Percentiles rank a stretch among this genome's conserved stretches.
Evolutionary conservation across 2,113 vertebrate genomes (phyloP).

Genomic region (Ailuropoda melanoleuca): DNA sequence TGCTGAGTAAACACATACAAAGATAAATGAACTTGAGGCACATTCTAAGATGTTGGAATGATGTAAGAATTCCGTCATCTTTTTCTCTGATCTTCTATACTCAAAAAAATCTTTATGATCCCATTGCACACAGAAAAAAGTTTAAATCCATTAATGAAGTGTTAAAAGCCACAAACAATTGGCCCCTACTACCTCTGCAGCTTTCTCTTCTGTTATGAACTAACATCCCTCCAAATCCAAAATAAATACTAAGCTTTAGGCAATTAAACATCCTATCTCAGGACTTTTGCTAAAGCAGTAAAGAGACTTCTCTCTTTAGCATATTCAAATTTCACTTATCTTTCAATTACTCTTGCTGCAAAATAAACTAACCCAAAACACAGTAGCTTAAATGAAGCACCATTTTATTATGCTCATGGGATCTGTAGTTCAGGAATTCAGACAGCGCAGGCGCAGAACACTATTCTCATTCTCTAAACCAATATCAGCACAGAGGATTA

Average conservation of each 20-base stretch:
- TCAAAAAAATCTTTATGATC: not conserved
- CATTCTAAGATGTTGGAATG: not conserved
- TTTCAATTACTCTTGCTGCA: not conserved
- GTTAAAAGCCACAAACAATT: slow-evolving; percentile 10
- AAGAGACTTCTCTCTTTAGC: not conserved
- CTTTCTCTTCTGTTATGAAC: not conserved
- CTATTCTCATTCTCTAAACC: slow-evolving; percentile 12
- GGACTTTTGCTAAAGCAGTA: not conserved
- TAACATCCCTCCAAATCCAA: not conserved
- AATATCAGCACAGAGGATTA: not conserved
- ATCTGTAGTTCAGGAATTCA: not conserved
- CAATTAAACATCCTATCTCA: not conserved
- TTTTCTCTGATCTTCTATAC: not conserved
- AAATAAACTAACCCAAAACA: not conserved
- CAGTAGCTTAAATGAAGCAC: not conserved
- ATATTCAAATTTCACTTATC: not conserved
- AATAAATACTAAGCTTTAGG: not conserved
- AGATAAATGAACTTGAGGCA: not conserved
- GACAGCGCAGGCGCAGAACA: not conserved
- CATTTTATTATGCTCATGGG: not conserved
- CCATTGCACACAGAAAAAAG: not conserved
- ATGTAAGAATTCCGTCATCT: not conserved
- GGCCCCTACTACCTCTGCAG: not conserved
- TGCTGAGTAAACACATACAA: slow-evolving; percentile 2
- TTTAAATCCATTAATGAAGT: not conserved